phyloP scores from a whole-genome alignment of 2,888 invertebrate species.

The Tipula lateralis region DNA sequence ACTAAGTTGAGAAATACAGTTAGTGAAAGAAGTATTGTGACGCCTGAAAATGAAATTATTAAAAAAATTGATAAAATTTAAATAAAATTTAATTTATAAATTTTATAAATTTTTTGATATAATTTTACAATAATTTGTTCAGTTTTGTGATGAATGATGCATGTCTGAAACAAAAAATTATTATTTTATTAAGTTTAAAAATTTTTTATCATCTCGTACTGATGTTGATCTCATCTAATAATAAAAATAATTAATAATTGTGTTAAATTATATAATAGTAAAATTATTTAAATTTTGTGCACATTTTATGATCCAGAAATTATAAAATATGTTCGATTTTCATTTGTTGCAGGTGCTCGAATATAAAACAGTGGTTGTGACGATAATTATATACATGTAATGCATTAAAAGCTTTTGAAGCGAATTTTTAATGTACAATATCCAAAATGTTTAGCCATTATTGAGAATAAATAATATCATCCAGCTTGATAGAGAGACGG shows the following conservation, averaged over 20 bases:
- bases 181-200: background rate
- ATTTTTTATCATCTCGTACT: background rate
- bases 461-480: no score
- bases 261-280: background rate
- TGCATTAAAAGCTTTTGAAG: background rate
- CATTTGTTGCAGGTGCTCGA: background rate
- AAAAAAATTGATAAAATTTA: constrained; percentile 14
- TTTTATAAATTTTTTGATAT: background rate
- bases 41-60: constrained; percentile 61
- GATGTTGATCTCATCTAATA: background rate
- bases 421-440: background rate
- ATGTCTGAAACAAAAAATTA: background rate
- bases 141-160: background rate
- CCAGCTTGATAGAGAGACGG: no score
- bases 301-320: background rate
- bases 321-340: background rate
- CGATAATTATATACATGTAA: no score
- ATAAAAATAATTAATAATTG: background rate
- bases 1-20: constrained; percentile 99
- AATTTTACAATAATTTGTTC: background rate
- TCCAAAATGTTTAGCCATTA: background rate
- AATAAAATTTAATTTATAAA: constrained; percentile 3
- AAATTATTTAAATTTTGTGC: background rate
- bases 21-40: constrained; percentile 98
- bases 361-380: background rate